Conservation (phyloP, 1,140 invertebrate genomes). For the Aethina tumida region DNA sequence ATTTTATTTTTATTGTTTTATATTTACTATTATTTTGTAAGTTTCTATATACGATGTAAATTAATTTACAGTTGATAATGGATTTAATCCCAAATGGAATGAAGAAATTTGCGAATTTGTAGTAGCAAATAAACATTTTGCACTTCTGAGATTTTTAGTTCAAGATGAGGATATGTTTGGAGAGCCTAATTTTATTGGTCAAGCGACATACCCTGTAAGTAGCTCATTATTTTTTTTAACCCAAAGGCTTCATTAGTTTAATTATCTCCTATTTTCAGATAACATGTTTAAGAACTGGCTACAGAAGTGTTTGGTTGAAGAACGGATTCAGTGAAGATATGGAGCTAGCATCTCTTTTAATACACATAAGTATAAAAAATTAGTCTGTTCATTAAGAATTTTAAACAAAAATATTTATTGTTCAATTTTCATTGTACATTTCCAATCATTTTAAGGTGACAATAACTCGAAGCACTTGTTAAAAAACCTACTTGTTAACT, state of each 20-base stretch:
- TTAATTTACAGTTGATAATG: conserved; percentile 75
- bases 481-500: no score
- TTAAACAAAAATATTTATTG: no score
- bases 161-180: conserved; percentile 98
- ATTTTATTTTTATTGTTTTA: no score
- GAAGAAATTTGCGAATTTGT: conserved; percentile 81
- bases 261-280: conserved; percentile 38
- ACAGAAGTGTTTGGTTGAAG: conserved; percentile 79
- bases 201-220: conserved; percentile 83
- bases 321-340: conserved; percentile 91
- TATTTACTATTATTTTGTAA: no score
- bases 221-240: conserved; percentile 38
- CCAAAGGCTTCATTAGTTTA: conserved; percentile 8
- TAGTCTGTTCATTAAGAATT: conserved; percentile 35
- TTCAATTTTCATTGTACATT: no score
- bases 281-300: conserved; percentile 68
- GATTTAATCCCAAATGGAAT: conserved; percentile 91
- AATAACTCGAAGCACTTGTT: no score
- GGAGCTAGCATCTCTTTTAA: conserved; percentile 82
- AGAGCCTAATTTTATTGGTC: conserved; percentile 94
- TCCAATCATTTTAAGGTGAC: no score
- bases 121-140: conserved; percentile 80
- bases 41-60: conserved; percentile 1
- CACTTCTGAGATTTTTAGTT: conserved; percentile 84
- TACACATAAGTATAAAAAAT: conserved; percentile 62